Conservation (phyloP, 2,888 invertebrate species). For the Himalopsyche tibetana region DNA sequence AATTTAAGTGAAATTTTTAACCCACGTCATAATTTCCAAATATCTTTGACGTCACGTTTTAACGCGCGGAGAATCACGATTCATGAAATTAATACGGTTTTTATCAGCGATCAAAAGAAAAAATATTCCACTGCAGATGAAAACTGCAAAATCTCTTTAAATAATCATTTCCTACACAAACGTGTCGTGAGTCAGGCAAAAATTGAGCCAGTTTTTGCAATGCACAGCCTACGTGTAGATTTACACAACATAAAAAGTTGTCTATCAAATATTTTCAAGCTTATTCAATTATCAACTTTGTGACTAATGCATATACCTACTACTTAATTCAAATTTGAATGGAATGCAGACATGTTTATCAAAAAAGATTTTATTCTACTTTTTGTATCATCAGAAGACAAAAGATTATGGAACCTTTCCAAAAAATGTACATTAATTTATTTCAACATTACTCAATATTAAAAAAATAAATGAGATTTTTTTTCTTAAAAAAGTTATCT, state of each 20-base stretch:
- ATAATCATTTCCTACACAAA: slow-evolving; percentile 32
- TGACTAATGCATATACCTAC: background rate
- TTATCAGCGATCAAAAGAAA: slow-evolving; percentile 11
- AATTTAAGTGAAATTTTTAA: too few relatives aligned
- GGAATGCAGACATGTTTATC: too few relatives aligned
- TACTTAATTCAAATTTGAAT: too few relatives aligned
- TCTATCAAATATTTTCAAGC: background rate
- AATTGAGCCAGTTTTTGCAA: background rate
- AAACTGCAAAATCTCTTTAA: background rate
- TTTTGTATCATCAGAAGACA: too few relatives aligned
- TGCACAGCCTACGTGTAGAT: slow-evolving; percentile 5
- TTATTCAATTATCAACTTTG: slow-evolving; percentile 18
- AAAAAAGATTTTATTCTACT: too few relatives aligned
- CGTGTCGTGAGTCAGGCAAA: slow-evolving; percentile 19
- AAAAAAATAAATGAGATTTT: too few relatives aligned
- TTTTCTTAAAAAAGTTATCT: too few relatives aligned
- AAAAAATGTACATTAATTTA: too few relatives aligned
- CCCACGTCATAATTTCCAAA: too few relatives aligned
- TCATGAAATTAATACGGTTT: background rate
- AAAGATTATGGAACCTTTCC: too few relatives aligned
- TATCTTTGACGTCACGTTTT: background rate
- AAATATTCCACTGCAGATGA: background rate
- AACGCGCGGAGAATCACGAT: background rate
- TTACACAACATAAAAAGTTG: background rate
- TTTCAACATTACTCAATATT: too few relatives aligned